Conservation (phyloP, 2,797 vertebrate species). For the Gobionotothen gibberifrons region DNA sequence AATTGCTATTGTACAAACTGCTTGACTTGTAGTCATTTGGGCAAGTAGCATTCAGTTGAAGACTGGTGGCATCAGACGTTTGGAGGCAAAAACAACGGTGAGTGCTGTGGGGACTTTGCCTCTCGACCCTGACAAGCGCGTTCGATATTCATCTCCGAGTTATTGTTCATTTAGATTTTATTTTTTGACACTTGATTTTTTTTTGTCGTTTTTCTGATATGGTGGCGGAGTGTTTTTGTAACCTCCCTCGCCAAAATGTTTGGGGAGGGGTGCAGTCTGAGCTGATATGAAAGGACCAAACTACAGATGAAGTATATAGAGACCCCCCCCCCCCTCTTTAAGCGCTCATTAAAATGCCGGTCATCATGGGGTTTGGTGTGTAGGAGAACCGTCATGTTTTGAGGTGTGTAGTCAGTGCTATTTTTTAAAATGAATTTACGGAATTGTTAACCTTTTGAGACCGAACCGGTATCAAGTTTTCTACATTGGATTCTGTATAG, state of each 20-base stretch:
- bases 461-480: slow-evolving; percentile 87
- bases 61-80: slow-evolving; percentile 25
- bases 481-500: slow-evolving; percentile 91
- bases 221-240: slow-evolving; percentile 76
- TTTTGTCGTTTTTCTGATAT: slow-evolving; percentile 20
- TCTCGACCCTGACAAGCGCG: slow-evolving; percentile 19
- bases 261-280: slow-evolving; percentile 36
- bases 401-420: slow-evolving; percentile 79
- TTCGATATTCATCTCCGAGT: slow-evolving; percentile 33
- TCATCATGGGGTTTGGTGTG: slow-evolving; percentile 63
- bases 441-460: slow-evolving; percentile 83
- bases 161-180: slow-evolving; percentile 33
- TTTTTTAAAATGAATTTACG: slow-evolving; percentile 81
- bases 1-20: slow-evolving; percentile 51
- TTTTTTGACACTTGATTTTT: slow-evolving; percentile 23
- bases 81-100: slow-evolving; percentile 46
- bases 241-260: slow-evolving; percentile 79
- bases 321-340: slow-evolving; percentile 19
- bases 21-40: slow-evolving; percentile 52
- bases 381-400: slow-evolving; percentile 57
- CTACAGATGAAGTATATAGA: slow-evolving; percentile 66
- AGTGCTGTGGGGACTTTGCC: slow-evolving; percentile 40
- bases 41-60: slow-evolving; percentile 52
- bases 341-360: slow-evolving; percentile 59
- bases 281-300: slow-evolving; percentile 78